phyloP scores from a whole-genome alignment of 1,140 invertebrate genomes.

The Ceratina calcarata region DNA sequence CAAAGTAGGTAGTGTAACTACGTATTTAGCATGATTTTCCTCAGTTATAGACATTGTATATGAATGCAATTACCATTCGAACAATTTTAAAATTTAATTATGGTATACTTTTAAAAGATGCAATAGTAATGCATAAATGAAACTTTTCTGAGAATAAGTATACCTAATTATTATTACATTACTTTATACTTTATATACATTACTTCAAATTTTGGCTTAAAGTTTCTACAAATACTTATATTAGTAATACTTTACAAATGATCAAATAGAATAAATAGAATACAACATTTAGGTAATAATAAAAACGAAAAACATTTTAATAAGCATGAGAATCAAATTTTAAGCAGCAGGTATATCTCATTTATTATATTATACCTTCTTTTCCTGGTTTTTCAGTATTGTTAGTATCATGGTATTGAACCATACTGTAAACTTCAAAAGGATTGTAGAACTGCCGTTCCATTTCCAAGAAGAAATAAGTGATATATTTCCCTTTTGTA shows the following conservation, averaged over 20 bases:
- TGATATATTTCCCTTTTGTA: constrained; percentile 75
- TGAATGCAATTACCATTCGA: background rate
- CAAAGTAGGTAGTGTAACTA: background rate
- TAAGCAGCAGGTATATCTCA: constrained; percentile 53
- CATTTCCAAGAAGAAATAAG: constrained; percentile 76
- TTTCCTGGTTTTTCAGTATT: constrained; percentile 53
- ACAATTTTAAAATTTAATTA: background rate
- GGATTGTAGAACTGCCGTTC: constrained; percentile 74
- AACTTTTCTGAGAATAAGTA: no score
- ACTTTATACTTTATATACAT: background rate
- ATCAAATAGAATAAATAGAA: constrained; percentile 30
- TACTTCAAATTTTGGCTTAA: background rate
- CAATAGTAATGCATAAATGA: background rate
- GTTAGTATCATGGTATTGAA: constrained; percentile 68
- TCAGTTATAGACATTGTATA: background rate
- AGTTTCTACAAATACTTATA: background rate
- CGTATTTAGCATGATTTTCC: background rate
- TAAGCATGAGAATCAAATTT: constrained; percentile 57
- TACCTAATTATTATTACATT: no score
- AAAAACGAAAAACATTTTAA: constrained; percentile 56
- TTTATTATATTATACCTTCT: constrained; percentile 68
- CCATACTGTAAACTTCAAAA: constrained; percentile 71
- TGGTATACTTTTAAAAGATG: background rate
- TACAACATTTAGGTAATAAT: constrained; percentile 33
- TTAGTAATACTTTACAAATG: constrained; percentile 1